Base-by-base conservation (phyloP, 2,797 vertebrate species). In the Gambusia yucatana region DNA sequence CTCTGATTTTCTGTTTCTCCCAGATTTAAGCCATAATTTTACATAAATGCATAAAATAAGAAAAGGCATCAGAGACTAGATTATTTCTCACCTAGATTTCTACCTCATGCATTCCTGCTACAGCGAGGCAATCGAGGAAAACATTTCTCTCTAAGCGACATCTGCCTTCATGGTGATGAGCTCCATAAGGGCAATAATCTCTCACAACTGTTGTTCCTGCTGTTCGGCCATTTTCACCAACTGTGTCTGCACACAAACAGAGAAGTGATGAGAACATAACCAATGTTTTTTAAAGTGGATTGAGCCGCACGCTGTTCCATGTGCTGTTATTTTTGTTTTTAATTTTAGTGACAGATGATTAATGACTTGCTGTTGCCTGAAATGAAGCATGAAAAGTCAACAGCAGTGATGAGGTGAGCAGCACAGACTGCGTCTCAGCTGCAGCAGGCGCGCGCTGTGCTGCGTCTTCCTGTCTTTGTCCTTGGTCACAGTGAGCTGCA, bases 311-410 rank as follows among this genome's bases (percentile, higher is more conserved):
- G 55, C n/a, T 55, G 59, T 28, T 57, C 5, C 8, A 1, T 46
- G 13, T 70, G 3, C 14, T 59, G 25, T 10, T 14, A 41, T 63
- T 20, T 78, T 73, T 30, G 43, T 33, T 74, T 1, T 28, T 69
- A 14, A 65, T 82, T 70, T n/a, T 75, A 36, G 20, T 73, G 72
- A 84, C 72, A 30, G 81, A 88, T 65, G 30, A 75, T 25, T 75
- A 4, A 2, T 41, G 17, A 75, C 43, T 76, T 72, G 41, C 52
- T 69, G 76, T 11, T 75, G 28, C 48, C n/a, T 76, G 4, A 79
- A 79, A 82, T 50, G 25, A 57, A 25, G 36, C 72, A 57, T 81
- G 8, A 72, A 83, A 67, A 79, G 72, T 83, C 41, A 82, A 63
- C 57, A 46, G 5, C 10, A 22, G 63, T 57, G 13, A 30, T n/a